Percentiles rank a stretch among this genome's conserved stretches.
Evolutionary conservation across 2,113 vertebrate species (phyloP).

Genomic region (Herpailurus yagouaroundi): DNA sequence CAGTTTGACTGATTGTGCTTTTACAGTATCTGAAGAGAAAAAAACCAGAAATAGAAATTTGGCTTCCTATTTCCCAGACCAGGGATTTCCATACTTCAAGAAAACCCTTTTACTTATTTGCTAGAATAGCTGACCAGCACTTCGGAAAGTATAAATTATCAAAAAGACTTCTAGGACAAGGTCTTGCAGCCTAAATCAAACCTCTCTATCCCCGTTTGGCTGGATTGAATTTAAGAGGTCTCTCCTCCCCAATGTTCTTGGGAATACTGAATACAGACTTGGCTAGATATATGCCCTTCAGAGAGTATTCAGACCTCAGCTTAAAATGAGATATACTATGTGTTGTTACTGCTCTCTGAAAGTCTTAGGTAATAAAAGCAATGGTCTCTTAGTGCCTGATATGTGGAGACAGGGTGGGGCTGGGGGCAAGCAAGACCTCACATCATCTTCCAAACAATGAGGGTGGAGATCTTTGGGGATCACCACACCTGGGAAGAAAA

Average conservation of each 20-base stretch:
- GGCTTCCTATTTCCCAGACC: background rate
- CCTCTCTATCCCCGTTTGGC: background rate
- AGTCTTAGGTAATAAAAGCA: background rate
- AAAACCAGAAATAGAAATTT: background rate
- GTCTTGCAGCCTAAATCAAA: background rate
- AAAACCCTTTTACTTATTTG: background rate
- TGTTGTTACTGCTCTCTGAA: background rate
- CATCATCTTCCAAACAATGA: background rate
- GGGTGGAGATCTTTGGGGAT: background rate
- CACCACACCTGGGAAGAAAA: rapidly evolving
- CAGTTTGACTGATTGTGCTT: background rate
- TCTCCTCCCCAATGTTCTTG: background rate
- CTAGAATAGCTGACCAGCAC: background rate
- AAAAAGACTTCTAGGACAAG: background rate
- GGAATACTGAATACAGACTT: background rate
- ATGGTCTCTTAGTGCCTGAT: background rate
- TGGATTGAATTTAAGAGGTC: background rate
- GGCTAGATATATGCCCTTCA: background rate
- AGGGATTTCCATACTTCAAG: background rate
- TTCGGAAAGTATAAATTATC: background rate
- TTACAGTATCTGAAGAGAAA: background rate
- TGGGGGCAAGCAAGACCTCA: background rate
- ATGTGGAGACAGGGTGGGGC: background rate
- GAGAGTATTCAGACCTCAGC: background rate
- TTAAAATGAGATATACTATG: background rate